Percentiles rank a stretch among this genome's conserved stretches.
Evolutionary conservation across 2,797 vertebrate genomes (phyloP).

Genomic region (Chelmon rostratus): DNA sequence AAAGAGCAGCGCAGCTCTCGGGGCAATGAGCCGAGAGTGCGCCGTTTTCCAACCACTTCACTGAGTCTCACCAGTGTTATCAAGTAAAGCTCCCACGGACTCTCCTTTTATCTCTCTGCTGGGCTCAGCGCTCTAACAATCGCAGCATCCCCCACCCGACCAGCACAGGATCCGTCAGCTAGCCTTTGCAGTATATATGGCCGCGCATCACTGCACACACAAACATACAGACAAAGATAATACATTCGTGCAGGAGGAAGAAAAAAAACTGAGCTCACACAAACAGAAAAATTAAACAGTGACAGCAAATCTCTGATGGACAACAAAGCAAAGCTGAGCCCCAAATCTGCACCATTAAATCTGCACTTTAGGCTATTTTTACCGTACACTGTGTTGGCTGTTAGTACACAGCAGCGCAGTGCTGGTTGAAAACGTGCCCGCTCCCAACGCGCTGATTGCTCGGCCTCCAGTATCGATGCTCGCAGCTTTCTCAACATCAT

Average conservation of each 20-base stretch:
- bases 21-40: slow-evolving; percentile 48
- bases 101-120: slow-evolving; percentile 47
- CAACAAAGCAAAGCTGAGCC: neutral
- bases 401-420: neutral
- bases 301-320: neutral
- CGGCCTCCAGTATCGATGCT: too few relatives aligned
- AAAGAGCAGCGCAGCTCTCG: slow-evolving; percentile 37
- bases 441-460: too few relatives aligned
- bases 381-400: neutral
- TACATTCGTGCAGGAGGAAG: slow-evolving; percentile 19
- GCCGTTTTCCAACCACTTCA: slow-evolving; percentile 59
- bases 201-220: slow-evolving; percentile 28
- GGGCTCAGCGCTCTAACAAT: slow-evolving; percentile 11
- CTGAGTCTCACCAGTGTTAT: slow-evolving; percentile 38
- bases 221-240: slow-evolving; percentile 10
- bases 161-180: slow-evolving; percentile 14
- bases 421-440: too few relatives aligned
- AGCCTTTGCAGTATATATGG: slow-evolving; percentile 3
- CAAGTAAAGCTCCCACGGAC: slow-evolving; percentile 28
- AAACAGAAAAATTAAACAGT: neutral
- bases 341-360: neutral
- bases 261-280: too few relatives aligned
- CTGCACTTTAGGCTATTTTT: too few relatives aligned
- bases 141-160: neutral
- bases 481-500: too few relatives aligned